Evolutionary conservation across 2,888 invertebrate genomes (phyloP).

Genomic region (Drosophila austrosaltans): DNA sequence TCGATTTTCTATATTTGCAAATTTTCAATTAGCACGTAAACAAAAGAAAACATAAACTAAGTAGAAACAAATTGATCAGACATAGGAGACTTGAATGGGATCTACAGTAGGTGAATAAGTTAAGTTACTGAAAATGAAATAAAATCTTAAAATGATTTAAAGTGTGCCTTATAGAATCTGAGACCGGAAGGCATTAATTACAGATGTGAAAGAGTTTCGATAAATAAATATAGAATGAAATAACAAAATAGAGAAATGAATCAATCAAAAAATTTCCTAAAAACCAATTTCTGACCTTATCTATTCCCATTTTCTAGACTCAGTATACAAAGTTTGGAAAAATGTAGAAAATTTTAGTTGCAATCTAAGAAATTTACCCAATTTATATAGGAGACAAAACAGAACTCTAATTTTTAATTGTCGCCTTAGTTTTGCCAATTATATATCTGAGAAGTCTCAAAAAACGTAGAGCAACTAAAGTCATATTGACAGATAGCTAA

Average conservation of each 20-base stretch:
- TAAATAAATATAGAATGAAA: too few relatives aligned
- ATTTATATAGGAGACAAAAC: too few relatives aligned
- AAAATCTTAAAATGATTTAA: too few relatives aligned
- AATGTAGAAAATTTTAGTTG: neutral
- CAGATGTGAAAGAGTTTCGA: too few relatives aligned
- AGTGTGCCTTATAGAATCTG: too few relatives aligned
- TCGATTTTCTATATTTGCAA: conserved; percentile 28
- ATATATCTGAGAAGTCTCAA: too few relatives aligned
- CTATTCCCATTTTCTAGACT: too few relatives aligned
- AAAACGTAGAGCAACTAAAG: neutral
- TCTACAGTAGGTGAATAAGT: conserved; percentile 14
- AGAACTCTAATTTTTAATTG: neutral
- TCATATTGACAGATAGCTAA: neutral
- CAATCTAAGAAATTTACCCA: neutral
- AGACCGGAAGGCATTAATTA: too few relatives aligned
- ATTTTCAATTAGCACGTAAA: conserved; percentile 46
- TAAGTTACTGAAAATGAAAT: neutral
- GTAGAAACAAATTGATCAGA: conserved; percentile 12
- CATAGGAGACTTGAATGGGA: neutral
- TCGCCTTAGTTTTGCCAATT: neutral
- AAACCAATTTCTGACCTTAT: too few relatives aligned
- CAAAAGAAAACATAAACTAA: conserved; percentile 35
- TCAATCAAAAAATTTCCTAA: too few relatives aligned
- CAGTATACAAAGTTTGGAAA: neutral
- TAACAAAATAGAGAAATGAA: too few relatives aligned